Evolutionary conservation across 2,113 vertebrate species (phyloP).

Genomic region (Coregonus clupeaformis): DNA sequence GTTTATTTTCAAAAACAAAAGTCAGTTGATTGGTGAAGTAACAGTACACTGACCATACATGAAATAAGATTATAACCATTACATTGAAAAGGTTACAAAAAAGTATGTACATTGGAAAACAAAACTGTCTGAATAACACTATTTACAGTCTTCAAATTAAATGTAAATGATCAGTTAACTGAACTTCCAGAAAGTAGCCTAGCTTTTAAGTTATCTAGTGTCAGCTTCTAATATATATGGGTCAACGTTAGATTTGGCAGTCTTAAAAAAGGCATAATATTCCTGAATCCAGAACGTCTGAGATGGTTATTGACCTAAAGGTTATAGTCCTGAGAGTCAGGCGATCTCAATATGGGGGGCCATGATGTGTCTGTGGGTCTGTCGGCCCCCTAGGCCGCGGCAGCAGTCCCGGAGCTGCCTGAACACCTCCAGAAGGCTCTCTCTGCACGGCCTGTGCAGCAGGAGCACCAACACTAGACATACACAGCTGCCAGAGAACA

Average conservation of each 20-base stretch:
- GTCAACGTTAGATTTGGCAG: not conserved
- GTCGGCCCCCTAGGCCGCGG: slow-evolving; percentile 25
- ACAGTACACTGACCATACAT: no score
- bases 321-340: slow-evolving; percentile 55
- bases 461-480: slow-evolving; percentile 64
- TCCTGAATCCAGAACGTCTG: not conserved
- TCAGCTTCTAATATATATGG: not conserved
- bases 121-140: no score
- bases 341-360: slow-evolving; percentile 62
- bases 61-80: no score
- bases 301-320: not conserved
- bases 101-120: no score
- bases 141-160: not conserved
- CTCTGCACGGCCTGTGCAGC: slow-evolving; percentile 65
- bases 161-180: not conserved
- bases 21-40: no score
- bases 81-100: no score
- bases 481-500: slow-evolving; percentile 74
- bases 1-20: no score
- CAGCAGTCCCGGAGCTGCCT: slow-evolving; percentile 58
- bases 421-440: slow-evolving; percentile 39
- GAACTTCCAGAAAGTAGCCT: not conserved
- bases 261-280: no score
- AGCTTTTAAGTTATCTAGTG: not conserved
- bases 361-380: slow-evolving; percentile 66